Percentiles rank a stretch among this genome's conserved stretches.
Evolutionary conservation across 2,888 invertebrate genomes (phyloP).

Genomic region (Drymonia ruficornis): DNA sequence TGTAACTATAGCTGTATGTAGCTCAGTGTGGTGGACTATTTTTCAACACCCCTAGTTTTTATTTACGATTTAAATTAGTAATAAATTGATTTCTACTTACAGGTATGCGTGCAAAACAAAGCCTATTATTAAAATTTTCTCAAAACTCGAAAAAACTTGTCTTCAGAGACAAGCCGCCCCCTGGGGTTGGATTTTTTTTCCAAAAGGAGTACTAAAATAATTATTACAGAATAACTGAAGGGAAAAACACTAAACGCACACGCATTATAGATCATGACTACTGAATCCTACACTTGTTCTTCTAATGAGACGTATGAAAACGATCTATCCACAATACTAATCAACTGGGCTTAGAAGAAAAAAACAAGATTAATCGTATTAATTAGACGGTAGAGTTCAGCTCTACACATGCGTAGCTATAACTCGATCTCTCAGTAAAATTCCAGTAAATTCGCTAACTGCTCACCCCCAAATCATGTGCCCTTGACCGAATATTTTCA

Average conservation of each 20-base stretch:
- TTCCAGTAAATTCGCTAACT: conserved; percentile 18
- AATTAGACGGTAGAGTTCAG: conserved; percentile 44
- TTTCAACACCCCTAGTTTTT: background rate
- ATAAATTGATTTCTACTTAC: no score
- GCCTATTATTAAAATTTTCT: no score
- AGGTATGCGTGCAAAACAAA: no score
- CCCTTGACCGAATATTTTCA: conserved; percentile 21
- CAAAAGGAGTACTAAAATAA: no score
- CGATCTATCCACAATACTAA: background rate
- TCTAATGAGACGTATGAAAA: conserved; percentile 1
- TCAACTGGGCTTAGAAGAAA: conserved; percentile 22
- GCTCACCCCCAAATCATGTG: conserved; percentile 27
- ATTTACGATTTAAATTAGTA: background rate
- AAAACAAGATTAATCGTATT: conserved; percentile 48
- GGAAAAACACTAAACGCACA: no score
- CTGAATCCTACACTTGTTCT: background rate
- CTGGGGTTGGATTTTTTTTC: no score
- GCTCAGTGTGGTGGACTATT: background rate
- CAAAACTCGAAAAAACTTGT: no score
- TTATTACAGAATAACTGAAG: no score
- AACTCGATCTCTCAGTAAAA: conserved; percentile 26
- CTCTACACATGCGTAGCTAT: conserved; percentile 35
- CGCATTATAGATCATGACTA: background rate
- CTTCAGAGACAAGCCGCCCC: no score
- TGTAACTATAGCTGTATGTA: background rate